phyloP scores from a whole-genome alignment of 2,888 invertebrate genomes.

The Ophion obscuratus region DNA sequence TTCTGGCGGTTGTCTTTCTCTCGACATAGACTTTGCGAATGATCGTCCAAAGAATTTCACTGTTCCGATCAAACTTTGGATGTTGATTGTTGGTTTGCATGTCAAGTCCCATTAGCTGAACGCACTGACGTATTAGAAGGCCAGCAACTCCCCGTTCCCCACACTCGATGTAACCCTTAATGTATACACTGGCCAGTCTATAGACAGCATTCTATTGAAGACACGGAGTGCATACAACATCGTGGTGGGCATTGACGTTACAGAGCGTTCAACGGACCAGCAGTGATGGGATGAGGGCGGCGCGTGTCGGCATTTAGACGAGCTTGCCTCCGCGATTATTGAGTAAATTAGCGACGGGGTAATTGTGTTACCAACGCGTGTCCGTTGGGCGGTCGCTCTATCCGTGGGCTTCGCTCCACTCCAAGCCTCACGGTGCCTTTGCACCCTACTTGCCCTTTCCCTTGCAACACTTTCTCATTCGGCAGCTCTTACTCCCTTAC shows the following conservation, averaged over 20 bases:
- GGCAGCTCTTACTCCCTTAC: background rate
- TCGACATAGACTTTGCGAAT: background rate
- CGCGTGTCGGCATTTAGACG: slow-evolving; percentile 81
- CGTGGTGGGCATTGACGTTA: slow-evolving; percentile 54
- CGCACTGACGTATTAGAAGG: slow-evolving; percentile 60
- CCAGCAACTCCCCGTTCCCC: slow-evolving; percentile 35
- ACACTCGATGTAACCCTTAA: slow-evolving; percentile 11
- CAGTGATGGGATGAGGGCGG: slow-evolving; percentile 57
- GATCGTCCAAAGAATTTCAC: background rate
- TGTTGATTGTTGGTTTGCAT: slow-evolving; percentile 61
- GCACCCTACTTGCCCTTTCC: slow-evolving; percentile 30
- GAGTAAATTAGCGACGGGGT: slow-evolving; percentile 82
- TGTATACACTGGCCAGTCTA: slow-evolving; percentile 26
- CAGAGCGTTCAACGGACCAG: slow-evolving; percentile 37
- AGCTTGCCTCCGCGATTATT: slow-evolving; percentile 80
- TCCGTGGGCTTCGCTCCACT: slow-evolving; percentile 38
- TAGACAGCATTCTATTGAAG: slow-evolving; percentile 21
- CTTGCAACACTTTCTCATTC: slow-evolving; percentile 45
- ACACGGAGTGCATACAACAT: slow-evolving; percentile 38
- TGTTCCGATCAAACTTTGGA: slow-evolving; percentile 51
- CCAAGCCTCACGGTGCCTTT: slow-evolving; percentile 50
- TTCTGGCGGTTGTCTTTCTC: background rate
- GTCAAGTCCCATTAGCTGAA: slow-evolving; percentile 61
- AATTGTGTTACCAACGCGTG: slow-evolving; percentile 83
- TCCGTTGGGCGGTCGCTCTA: slow-evolving; percentile 70